A percentile compares a stretch with the other conserved stretches of the same genome.
These are phyloP conservation scores for Arctocebus calabarensis DNA, from an alignment of 2,797 vertebrate species.

Conservation along the genomic window DNA sequence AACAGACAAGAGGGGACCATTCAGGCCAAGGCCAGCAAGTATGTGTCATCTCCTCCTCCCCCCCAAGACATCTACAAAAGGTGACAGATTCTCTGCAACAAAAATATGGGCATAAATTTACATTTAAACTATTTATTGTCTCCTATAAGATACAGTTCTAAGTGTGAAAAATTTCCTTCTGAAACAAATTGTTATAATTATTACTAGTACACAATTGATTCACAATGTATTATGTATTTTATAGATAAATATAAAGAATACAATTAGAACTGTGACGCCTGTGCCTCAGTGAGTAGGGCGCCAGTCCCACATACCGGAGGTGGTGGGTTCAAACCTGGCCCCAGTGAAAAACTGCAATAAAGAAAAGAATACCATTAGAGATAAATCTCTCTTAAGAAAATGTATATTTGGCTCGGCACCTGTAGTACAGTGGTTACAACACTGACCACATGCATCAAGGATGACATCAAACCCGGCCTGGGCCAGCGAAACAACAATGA, in stretches of 20 bases:
- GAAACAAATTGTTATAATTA: not conserved
- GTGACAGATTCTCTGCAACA: not conserved
- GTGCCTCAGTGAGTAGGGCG: too few species aligned
- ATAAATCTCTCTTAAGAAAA: not conserved
- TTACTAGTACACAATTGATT: not conserved
- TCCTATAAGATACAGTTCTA: not conserved
- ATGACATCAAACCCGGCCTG: too few species aligned
- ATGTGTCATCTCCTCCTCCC: accelerated
- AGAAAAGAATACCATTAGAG: constrained; percentile 49
- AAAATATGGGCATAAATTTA: not conserved
- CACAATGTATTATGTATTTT: not conserved
- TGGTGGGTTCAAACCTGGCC: too few species aligned
- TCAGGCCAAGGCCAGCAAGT: not conserved
- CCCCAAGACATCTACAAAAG: not conserved
- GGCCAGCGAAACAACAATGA: too few species aligned
- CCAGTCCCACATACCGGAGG: too few species aligned
- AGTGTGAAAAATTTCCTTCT: constrained; percentile 3
- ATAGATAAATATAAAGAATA: constrained; percentile 38
- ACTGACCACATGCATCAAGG: too few species aligned
- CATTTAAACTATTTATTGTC: not conserved
- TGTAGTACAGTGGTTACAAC: too few species aligned
- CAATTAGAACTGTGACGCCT: too few species aligned
- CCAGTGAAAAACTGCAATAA: too few species aligned
- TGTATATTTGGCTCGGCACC: not conserved
- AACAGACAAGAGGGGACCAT: not conserved